These are phyloP conservation scores for Odontamblyopus rebecca DNA, from an alignment of 2,797 vertebrate genomes.

Conservation along the genomic window DNA sequence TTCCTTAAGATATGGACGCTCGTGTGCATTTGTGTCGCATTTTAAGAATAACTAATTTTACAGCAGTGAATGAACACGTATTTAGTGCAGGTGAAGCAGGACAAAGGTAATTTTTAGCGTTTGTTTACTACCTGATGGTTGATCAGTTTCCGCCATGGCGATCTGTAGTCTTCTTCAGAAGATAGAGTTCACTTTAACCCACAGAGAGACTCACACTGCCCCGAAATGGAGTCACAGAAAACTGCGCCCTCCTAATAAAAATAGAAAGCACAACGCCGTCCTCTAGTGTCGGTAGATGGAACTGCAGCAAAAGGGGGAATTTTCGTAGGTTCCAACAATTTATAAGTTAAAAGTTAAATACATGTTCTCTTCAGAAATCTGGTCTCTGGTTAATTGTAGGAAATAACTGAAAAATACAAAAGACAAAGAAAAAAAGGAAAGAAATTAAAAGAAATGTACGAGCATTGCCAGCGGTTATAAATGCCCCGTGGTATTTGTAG, in stretches of 20 bases:
- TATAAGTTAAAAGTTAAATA: neutral
- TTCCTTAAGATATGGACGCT: neutral
- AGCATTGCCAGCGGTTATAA: neutral
- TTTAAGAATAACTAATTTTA: neutral
- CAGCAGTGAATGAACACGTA: neutral
- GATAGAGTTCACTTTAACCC: neutral
- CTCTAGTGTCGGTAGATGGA: neutral
- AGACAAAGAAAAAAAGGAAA: neutral
- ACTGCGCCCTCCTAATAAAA: neutral
- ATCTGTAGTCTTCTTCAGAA: constrained; percentile 41
- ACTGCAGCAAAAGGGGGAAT: neutral
- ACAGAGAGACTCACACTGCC: neutral
- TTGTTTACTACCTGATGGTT: constrained; percentile 65
- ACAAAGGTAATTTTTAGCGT: neutral
- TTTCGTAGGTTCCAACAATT: neutral
- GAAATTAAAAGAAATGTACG: neutral
- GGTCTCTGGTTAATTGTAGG: neutral
- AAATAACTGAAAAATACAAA: neutral
- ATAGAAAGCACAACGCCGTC: neutral
- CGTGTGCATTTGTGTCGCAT: neutral
- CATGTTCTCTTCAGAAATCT: neutral
- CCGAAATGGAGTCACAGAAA: neutral
- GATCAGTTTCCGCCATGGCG: constrained; percentile 76
- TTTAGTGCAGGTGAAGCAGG: too few relatives aligned
- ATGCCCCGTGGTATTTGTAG: neutral